Evolutionary conservation across 2,113 vertebrate species (phyloP), one percentile per base, ranked within the genome.

Genomic region (Gopherus flavomarginatus): DNA sequence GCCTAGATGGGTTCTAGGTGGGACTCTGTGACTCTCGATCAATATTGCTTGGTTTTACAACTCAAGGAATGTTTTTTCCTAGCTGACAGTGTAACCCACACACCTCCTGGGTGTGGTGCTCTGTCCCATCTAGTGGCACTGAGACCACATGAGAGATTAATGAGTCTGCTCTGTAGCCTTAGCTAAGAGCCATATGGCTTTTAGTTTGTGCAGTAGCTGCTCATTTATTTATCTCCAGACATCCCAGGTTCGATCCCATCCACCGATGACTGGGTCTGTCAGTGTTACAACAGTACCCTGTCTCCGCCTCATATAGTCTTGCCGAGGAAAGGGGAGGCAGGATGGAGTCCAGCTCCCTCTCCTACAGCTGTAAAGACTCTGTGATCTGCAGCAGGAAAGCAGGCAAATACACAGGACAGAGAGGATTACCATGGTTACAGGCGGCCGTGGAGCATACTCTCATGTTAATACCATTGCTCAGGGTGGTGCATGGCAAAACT

Each of bases 341-440:
- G 59, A 62, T 31, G 31, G n/a, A 75, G 69, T 75, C 69, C n/a
- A 75, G n/a, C 62, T 69, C 35, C 31, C 62, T 42, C 24, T 11
- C 22, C 49, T 44, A 26, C 11, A 2, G 5, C 11, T 52, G 12
- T 2, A 6, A 53, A 2, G 3, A 81, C 27, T 54, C 44, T 0
- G 0, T 27, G 54, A 56, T 24, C 52, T 86, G 27, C 52, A 83
- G 24, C 0, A 0, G 72, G 38, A 22, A 91, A 52, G 86, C 49
- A 69, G 35, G 53, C 0, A 3, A 84, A 94, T 83, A 62, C 62
- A 49, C n/a, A 87, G 19, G 57, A 19, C 31, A 17, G 52, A 54
- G 85, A 87, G 72, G 44, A 92, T 59, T 85, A 47, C 90, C 59
- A 57, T 90, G 77, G 90, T 92, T 95, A 94, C 77, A 42, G 83